phyloP scores from a whole-genome alignment of 2,888 invertebrate genomes.

The Meiosimyza decipiens region DNA sequence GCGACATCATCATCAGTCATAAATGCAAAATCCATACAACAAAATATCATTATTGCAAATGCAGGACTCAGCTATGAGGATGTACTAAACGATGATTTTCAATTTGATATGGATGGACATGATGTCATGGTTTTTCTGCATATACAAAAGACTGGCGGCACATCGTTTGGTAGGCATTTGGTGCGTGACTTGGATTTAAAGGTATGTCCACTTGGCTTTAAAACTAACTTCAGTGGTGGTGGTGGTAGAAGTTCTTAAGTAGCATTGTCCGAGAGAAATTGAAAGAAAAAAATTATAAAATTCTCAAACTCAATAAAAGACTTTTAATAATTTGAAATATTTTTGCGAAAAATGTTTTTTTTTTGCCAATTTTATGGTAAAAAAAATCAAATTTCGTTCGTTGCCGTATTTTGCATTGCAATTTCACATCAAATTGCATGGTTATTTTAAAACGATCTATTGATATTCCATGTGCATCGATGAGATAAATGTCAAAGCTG shows the following conservation, averaged over 20 bases:
- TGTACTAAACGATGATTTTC: constrained; percentile 86
- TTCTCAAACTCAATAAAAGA: not conserved
- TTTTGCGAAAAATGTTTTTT: constrained; percentile 9
- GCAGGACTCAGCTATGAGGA: constrained; percentile 84
- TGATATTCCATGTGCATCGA: no score
- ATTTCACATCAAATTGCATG: no score
- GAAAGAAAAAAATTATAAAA: constrained; percentile 17
- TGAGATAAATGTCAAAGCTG: no score
- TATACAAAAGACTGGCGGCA: constrained; percentile 99
- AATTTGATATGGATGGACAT: constrained; percentile 89
- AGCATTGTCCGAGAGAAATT: constrained; percentile 20
- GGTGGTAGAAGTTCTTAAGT: not conserved
- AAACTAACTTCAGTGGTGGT: no score
- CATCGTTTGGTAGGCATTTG: constrained; percentile 95
- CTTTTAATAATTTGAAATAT: constrained; percentile 9
- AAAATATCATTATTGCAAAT: constrained; percentile 65
- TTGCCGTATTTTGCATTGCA: no score
- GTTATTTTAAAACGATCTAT: no score
- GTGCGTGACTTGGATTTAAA: constrained; percentile 91
- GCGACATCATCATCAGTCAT: constrained; percentile 49
- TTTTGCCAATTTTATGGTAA: not conserved
- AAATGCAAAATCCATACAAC: constrained; percentile 59
- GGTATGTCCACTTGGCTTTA: constrained; percentile 60
- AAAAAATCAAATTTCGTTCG: no score
- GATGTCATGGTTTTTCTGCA: constrained; percentile 99